Conservation (phyloP, 2,888 invertebrate species). For the Timema cristinae region DNA sequence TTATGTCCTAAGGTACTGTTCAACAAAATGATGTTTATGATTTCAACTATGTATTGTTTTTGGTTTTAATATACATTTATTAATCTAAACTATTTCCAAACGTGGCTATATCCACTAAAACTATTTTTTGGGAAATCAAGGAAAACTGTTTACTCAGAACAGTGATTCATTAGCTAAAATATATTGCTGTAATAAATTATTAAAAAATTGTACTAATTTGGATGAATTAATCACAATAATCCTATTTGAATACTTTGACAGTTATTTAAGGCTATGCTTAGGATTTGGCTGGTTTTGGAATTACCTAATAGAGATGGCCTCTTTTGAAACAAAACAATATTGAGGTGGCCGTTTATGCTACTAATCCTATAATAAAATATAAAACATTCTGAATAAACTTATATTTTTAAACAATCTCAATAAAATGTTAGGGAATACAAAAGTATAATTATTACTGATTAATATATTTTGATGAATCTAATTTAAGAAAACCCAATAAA, state of each 20-base stretch:
- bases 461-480: background rate
- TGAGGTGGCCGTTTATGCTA: background rate
- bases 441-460: background rate
- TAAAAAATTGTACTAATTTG: background rate
- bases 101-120: background rate
- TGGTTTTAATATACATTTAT: too few species aligned
- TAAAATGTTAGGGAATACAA: too few species aligned
- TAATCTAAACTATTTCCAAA: background rate
- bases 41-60: too few species aligned
- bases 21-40: too few species aligned
- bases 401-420: too few species aligned
- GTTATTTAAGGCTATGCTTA: background rate
- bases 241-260: background rate
- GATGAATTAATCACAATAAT: background rate
- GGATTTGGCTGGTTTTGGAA: background rate
- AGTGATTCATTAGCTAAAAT: too few species aligned
- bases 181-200: background rate
- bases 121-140: background rate
- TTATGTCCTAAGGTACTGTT: too few species aligned
- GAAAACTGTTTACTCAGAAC: slow-evolving; percentile 7
- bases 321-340: background rate
- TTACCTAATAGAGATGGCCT: background rate
- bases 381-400: background rate
- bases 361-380: background rate
- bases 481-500: background rate